Evolutionary conservation across 2,797 vertebrate genomes (phyloP).

Genomic region (Morelia viridis): DNA sequence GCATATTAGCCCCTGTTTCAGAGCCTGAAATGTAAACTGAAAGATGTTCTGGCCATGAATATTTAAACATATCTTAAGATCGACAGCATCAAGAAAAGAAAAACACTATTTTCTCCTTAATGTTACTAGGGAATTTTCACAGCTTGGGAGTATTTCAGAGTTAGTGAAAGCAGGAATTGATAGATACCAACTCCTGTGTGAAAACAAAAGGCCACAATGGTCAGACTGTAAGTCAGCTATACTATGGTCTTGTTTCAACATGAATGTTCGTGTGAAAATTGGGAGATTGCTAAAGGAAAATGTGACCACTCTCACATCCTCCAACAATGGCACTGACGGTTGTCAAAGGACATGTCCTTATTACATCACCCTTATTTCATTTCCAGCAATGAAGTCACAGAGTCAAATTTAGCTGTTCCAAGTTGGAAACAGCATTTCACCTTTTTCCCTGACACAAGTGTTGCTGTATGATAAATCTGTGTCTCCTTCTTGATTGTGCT

Average conservation of each 20-base stretch:
- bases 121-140: not conserved
- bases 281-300: not conserved
- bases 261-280: not conserved
- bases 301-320: no score
- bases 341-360: no score
- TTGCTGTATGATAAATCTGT: no score
- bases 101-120: not conserved
- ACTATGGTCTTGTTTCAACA: not conserved
- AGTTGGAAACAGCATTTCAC: no score
- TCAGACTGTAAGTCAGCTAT: not conserved
- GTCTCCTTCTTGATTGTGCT: no score
- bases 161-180: not conserved
- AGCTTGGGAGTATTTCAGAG: not conserved
- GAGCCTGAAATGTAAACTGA: not conserved
- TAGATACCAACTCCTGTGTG: not conserved
- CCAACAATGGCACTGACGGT: no score
- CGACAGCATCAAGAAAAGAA: not conserved
- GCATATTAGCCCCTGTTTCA: not conserved
- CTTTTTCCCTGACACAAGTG: no score
- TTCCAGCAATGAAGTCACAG: no score
- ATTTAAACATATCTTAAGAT: slow-evolving; percentile 5
- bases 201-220: not conserved
- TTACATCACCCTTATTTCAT: no score
- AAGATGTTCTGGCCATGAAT: slow-evolving; percentile 15
- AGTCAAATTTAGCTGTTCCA: no score